Evolutionary conservation across 2,888 invertebrate genomes (phyloP), one percentile per base, ranked within the genome.

Genomic region (Lasius platythorax): DNA sequence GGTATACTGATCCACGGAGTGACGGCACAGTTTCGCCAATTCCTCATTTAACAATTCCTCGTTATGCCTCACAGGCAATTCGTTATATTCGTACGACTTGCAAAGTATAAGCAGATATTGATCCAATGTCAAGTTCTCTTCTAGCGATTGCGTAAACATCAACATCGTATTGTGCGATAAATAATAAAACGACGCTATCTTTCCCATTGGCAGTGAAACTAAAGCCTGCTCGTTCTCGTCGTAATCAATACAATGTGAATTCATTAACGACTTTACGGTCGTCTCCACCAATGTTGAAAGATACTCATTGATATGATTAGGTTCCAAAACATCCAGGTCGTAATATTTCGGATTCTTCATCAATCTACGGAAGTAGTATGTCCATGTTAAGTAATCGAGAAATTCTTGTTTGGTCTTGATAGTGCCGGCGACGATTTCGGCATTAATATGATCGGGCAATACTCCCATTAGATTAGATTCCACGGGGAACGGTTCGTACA

Each of bases 401-500:
- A 99, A 98, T 91, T 99, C 98, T 94, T 98, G 98, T 94, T 98
- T 99, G 0, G 97, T 97, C 89, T 97, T 97, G n/a, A 99, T 98
- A 0, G 99, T 99, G 79, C 99, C 99, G 37, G 99, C 98, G 0
- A 99, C 98, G 87, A 98, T 97, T 95, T 99, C 99, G 0, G 99
- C 99, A 95, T 99, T 99, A 88, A 99, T 96, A 95, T 99, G 99
- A 95, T 99, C 99, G 0, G 99, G 97, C 78, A 99, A 94, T 0
- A 99, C 99, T 82, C 97, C 97, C 8, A 99, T 95, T 63, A 99
- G 95, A 93, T 98, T 99, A 0, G 99, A 99, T 95, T 99, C 99
- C 0, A 99, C 99, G 0, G 99, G 99, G 95, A 99, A 99, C 0
- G 99, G 99, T 94, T 99, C 99, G 95, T 99, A 99, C 0, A 99